These are phyloP conservation scores for Arnoldichthys spilopterus DNA, from an alignment of 2,797 vertebrate genomes.

Conservation along the genomic window DNA sequence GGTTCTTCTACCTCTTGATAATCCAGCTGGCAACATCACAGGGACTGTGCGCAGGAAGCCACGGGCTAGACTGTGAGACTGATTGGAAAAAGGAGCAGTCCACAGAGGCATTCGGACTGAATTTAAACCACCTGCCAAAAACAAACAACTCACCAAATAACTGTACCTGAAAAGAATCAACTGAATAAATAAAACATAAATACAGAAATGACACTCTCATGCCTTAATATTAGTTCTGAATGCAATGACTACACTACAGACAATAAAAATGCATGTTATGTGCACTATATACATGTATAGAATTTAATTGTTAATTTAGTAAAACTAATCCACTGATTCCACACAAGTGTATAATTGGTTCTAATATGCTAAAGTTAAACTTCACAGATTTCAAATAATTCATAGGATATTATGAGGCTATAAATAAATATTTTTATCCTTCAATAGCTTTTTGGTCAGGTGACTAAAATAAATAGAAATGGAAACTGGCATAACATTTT, in stretches of 20 bases:
- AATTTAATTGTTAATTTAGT: no score
- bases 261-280: conserved; percentile 7
- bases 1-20: conserved; percentile 90
- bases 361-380: no score
- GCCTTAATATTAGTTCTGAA: conserved; percentile 9
- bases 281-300: no score
- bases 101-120: conserved; percentile 23
- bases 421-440: no score
- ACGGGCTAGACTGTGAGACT: conserved; percentile 69
- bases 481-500: no score
- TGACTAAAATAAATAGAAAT: no score
- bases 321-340: no score
- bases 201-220: not conserved
- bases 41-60: conserved; percentile 86
- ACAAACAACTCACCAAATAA: conserved; percentile 10
- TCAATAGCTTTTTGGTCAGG: no score
- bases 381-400: no score
- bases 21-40: conserved; percentile 90
- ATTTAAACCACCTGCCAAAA: conserved; percentile 25
- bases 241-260: not conserved
- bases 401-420: no score
- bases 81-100: not conserved
- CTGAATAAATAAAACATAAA: conserved; percentile 17
- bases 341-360: no score
- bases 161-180: not conserved